Evolutionary conservation across 2,888 invertebrate species (phyloP).

Genomic region (Pseudolycoriella hygida): DNA sequence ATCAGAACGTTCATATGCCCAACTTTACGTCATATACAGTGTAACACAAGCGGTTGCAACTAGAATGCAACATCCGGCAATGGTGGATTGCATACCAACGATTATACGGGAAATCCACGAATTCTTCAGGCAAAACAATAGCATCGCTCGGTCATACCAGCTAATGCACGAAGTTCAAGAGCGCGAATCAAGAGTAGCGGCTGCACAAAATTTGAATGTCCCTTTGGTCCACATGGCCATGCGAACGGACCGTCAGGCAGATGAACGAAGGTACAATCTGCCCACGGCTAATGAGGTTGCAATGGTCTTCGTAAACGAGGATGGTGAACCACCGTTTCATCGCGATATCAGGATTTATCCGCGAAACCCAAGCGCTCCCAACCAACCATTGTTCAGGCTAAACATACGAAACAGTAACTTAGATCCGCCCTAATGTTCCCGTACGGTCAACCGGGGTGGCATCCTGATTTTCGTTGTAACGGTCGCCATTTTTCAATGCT

Average conservation of each 20-base stretch:
- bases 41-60: neutral
- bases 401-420: neutral
- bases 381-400: no score
- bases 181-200: neutral
- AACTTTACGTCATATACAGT: neutral
- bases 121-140: neutral
- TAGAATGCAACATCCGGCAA: no score
- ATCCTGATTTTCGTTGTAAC: neutral
- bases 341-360: neutral
- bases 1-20: neutral
- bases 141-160: neutral
- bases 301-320: constrained; percentile 13
- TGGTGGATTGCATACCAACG: no score
- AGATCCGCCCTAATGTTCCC: constrained; percentile 1
- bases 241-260: neutral
- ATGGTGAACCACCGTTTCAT: constrained; percentile 9
- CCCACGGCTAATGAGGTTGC: neutral
- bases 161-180: neutral
- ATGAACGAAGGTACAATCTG: neutral
- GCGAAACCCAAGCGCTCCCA: neutral
- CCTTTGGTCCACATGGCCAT: neutral
- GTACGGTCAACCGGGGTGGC: neutral
- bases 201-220: neutral
- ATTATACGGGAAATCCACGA: neutral
- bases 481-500: neutral